Evolutionary conservation across 2,113 vertebrate species (phyloP).

Genomic region (Dolichallabes microphthalmus): DNA sequence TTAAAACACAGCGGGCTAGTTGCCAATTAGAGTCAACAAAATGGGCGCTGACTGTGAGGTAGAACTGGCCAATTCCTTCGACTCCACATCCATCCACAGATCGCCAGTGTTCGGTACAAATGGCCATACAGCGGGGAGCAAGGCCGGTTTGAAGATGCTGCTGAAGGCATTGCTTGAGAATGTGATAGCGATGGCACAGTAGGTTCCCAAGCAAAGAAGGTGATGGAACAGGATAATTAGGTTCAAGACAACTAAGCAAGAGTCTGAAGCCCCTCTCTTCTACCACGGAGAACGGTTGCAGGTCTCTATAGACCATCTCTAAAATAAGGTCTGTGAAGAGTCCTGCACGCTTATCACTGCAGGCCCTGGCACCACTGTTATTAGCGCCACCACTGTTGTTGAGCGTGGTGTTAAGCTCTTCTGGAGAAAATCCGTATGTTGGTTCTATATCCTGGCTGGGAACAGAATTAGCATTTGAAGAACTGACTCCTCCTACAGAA

Average conservation of each 20-base stretch:
- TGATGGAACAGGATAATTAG: conserved; percentile 54
- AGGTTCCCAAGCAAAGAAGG: conserved; percentile 58
- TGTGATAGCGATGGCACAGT: conserved; percentile 62
- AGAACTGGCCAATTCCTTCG: conserved; percentile 51
- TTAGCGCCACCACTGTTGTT: conserved; percentile 20
- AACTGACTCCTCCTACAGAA: conserved; percentile 21
- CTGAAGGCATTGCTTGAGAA: conserved; percentile 62
- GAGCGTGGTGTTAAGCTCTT: conserved; percentile 36
- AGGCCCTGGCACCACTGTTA: conserved; percentile 6
- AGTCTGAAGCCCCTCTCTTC: conserved; percentile 66
- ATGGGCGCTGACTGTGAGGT: conserved; percentile 58
- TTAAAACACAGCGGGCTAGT: conserved; percentile 59
- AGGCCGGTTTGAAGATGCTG: conserved; percentile 56
- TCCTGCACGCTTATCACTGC: conserved; percentile 55
- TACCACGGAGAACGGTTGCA: conserved; percentile 68
- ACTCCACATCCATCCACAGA: conserved; percentile 57
- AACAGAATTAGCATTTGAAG: conserved; percentile 29
- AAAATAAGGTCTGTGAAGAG: conserved; percentile 62
- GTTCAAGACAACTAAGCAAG: conserved; percentile 68
- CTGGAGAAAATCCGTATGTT: conserved; percentile 38
- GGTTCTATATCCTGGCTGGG: conserved; percentile 46
- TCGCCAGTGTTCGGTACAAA: conserved; percentile 63
- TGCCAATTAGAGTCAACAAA: conserved; percentile 68
- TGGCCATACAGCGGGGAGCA: conserved; percentile 49
- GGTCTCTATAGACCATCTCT: conserved; percentile 68